Evolutionary conservation across 2,888 invertebrate genomes (phyloP).

Genomic region (Tethea ocularis): DNA sequence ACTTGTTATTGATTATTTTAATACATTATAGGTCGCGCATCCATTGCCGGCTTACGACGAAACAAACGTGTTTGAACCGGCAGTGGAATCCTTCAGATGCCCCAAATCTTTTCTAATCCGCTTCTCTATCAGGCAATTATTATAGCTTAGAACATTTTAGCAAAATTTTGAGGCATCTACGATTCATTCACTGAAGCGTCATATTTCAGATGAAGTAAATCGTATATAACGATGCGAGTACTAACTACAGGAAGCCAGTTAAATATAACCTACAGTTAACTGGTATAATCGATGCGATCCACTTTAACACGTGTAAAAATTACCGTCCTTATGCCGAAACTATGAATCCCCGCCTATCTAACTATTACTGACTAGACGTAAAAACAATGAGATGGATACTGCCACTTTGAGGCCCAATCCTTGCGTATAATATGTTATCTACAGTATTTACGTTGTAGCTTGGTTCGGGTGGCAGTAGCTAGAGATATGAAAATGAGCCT

Average conservation of each 20-base stretch:
- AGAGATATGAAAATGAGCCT: no score
- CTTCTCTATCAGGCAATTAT: background rate
- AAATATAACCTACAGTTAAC: slow-evolving; percentile 39
- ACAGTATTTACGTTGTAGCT: no score
- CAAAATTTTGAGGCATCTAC: slow-evolving; percentile 7
- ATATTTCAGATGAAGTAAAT: slow-evolving; percentile 37
- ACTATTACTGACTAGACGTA: slow-evolving; percentile 76
- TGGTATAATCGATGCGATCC: slow-evolving; percentile 44
- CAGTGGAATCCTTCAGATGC: background rate
- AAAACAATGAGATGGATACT: slow-evolving; percentile 52
- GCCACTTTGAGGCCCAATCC: slow-evolving; percentile 8
- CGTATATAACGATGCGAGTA: slow-evolving; percentile 18
- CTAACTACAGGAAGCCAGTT: slow-evolving; percentile 52
- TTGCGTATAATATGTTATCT: no score
- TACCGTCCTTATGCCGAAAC: slow-evolving; percentile 49
- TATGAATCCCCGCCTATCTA: slow-evolving; percentile 58
- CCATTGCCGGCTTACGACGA: slow-evolving; percentile 3
- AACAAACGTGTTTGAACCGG: background rate
- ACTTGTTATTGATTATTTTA: background rate
- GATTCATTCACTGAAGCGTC: slow-evolving; percentile 32
- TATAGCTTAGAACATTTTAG: background rate
- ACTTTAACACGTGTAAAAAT: slow-evolving; percentile 42
- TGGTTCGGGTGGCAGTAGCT: no score
- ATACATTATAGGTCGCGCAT: background rate
- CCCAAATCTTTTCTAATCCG: background rate